phyloP scores from a whole-genome alignment of 2,113 vertebrate genomes.

The Lophius piscatorius region DNA sequence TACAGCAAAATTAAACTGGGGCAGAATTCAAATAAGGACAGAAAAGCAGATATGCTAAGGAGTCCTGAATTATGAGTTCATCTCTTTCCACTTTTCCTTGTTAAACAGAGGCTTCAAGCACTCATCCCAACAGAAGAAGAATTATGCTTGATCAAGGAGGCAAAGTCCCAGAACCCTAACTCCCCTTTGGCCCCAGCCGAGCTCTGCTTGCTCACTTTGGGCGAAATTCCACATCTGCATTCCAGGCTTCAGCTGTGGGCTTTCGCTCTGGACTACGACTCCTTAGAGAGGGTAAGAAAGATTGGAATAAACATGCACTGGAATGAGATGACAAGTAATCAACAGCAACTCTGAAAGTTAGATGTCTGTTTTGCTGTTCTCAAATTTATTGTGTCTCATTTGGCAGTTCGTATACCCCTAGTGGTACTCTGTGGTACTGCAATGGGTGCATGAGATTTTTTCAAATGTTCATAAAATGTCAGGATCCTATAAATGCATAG shows the following conservation, averaged over 20 bases:
- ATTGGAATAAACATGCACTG: background rate
- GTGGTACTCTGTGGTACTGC: no score
- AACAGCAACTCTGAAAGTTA: background rate
- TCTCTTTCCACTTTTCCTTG: background rate
- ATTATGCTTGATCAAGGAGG: slow-evolving; percentile 73
- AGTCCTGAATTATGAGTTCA: background rate
- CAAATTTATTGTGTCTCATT: no score
- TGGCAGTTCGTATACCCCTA: no score
- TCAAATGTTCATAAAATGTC: no score
- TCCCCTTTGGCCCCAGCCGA: slow-evolving; percentile 74
- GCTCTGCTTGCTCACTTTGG: slow-evolving; percentile 76
- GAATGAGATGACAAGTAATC: no score
- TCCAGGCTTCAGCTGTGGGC: slow-evolving; percentile 80
- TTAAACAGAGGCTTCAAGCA: slow-evolving; percentile 70
- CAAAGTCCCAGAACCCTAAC: slow-evolving; percentile 58
- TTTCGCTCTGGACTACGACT: slow-evolving; percentile 81
- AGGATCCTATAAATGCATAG: no score
- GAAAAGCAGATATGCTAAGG: background rate
- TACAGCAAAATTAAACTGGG: background rate
- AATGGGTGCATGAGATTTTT: no score
- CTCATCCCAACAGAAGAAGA: slow-evolving; percentile 81
- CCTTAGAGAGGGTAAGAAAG: slow-evolving; percentile 74
- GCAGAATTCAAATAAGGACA: background rate
- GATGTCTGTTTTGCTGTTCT: background rate
- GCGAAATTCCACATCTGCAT: slow-evolving; percentile 70